Evolutionary conservation across 2,113 vertebrate species (phyloP).

Genomic region (Struthio camelus): DNA sequence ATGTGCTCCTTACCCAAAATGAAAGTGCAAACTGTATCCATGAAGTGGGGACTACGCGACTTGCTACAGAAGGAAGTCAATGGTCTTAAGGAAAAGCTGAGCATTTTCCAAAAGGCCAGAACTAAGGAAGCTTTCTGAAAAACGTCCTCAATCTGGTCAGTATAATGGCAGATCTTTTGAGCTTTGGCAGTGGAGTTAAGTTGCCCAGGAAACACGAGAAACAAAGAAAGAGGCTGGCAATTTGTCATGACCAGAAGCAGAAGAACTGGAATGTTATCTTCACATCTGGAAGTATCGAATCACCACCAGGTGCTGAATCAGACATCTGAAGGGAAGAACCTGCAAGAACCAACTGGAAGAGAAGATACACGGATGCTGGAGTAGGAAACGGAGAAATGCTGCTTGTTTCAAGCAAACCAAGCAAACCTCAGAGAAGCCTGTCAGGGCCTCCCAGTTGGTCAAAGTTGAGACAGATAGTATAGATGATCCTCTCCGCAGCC

Average conservation of each 20-base stretch:
- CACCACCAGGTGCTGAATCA: slow-evolving; percentile 33
- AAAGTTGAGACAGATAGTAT: neutral
- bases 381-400: neutral
- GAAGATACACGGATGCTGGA: neutral
- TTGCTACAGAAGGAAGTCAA: neutral
- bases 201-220: neutral
- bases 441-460: neutral
- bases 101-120: neutral
- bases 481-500: neutral
- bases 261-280: neutral
- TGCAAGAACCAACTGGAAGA: neutral
- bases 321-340: slow-evolving; percentile 2
- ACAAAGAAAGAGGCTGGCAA: slow-evolving; percentile 16
- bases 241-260: neutral
- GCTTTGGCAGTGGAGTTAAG: neutral
- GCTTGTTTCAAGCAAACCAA: neutral
- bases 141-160: neutral
- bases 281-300: neutral
- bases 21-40: neutral
- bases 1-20: neutral
- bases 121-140: neutral
- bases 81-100: neutral
- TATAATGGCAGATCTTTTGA: neutral
- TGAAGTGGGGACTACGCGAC: neutral
- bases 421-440: neutral